phyloP scores from a whole-genome alignment of 1,140 invertebrate genomes.

The Euura lappo region DNA sequence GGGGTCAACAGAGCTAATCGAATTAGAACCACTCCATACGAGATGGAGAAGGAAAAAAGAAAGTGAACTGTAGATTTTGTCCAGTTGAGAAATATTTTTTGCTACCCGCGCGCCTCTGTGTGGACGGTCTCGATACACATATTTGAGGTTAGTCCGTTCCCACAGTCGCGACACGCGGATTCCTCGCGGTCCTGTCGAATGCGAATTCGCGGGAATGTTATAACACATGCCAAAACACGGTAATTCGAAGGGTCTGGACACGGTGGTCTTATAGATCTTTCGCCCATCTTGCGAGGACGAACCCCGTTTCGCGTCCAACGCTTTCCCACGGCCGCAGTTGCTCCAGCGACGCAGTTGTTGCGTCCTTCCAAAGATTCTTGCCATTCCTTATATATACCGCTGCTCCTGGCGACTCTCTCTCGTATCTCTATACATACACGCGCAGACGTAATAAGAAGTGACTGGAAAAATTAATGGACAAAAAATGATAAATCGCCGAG shows the following conservation, averaged over 20 bases:
- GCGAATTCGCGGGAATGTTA: slow-evolving; percentile 39
- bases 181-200: slow-evolving; percentile 44
- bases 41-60: not conserved
- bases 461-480: no score
- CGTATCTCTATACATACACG: no score
- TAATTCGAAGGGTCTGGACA: slow-evolving; percentile 60
- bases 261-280: slow-evolving; percentile 14
- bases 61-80: not conserved
- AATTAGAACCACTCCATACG: not conserved
- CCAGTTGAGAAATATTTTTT: no score
- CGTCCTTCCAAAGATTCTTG: slow-evolving; percentile 43
- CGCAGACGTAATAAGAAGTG: no score
- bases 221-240: slow-evolving; percentile 60
- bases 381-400: slow-evolving; percentile 41
- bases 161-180: slow-evolving; percentile 53
- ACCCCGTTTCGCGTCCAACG: not conserved
- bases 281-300: not conserved
- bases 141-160: slow-evolving; percentile 42
- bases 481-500: no score
- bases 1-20: slow-evolving; percentile 1
- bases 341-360: not conserved
- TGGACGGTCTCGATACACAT: no score
- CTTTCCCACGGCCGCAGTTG: not conserved
- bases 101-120: no score
- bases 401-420: not conserved